phyloP scores from a whole-genome alignment of 2,888 invertebrate genomes.

The Rhorus exstirpatorius region DNA sequence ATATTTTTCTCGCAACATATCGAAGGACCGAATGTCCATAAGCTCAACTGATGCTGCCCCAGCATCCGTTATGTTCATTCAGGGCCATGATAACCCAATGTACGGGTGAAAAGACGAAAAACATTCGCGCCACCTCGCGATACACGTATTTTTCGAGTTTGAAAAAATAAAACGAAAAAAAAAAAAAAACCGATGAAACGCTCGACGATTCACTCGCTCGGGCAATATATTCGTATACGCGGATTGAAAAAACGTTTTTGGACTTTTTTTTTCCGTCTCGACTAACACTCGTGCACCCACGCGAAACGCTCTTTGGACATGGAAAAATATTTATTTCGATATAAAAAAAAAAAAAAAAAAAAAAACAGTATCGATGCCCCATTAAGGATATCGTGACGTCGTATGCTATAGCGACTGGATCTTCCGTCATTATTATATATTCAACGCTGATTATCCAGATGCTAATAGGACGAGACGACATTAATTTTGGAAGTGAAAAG shows the following conservation, averaged over 20 bases:
- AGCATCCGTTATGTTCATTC: neutral
- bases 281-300: constrained; percentile 18
- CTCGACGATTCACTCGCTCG: no score
- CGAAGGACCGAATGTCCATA: constrained; percentile 1
- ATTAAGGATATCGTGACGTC: constrained; percentile 6
- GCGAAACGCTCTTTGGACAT: neutral
- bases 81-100: neutral
- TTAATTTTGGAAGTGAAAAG: neutral
- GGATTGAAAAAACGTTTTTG: neutral
- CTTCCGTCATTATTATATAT: neutral
- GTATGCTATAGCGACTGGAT: constrained; percentile 18
- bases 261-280: constrained; percentile 13
- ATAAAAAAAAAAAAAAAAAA: constrained; percentile 30
- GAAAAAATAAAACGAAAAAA: no score
- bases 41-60: neutral
- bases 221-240: no score
- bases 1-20: neutral
- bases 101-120: constrained; percentile 11
- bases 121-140: neutral
- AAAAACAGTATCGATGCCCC: constrained; percentile 30
- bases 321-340: neutral
- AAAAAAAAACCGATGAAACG: no score
- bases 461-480: neutral
- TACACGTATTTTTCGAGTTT: no score
- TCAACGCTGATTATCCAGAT: neutral